Evolutionary conservation across 2,888 invertebrate genomes (phyloP).

Genomic region (Caenorhabditis sp.): DNA sequence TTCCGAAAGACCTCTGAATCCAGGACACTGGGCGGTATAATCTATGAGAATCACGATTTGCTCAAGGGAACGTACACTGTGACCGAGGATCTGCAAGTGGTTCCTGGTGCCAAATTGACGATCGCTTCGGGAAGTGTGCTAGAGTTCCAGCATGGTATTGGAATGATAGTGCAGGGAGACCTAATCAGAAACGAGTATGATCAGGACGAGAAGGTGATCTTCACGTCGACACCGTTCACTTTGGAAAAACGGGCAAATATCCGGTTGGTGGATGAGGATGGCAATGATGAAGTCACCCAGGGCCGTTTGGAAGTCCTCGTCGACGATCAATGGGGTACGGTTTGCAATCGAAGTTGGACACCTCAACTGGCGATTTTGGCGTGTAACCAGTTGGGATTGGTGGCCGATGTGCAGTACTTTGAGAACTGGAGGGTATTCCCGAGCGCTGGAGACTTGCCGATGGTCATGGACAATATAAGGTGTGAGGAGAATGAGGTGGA

Average conservation of each 20-base stretch:
- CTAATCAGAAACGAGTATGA: conserved; percentile 76
- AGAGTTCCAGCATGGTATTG: conserved; percentile 92
- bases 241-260: conserved; percentile 71
- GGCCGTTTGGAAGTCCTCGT: conserved; percentile 90
- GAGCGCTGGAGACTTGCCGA: conserved; percentile 79
- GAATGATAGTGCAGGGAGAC: conserved; percentile 90
- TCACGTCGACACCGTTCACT: conserved; percentile 76
- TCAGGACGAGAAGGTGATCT: conserved; percentile 72
- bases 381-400: conserved; percentile 95
- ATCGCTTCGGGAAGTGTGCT: conserved; percentile 93
- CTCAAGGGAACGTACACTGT: conserved; percentile 91
- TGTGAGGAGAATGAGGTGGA: conserved; percentile 90
- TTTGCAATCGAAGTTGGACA: conserved; percentile 97
- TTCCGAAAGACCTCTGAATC: conserved; percentile 78
- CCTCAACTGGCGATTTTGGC: conserved; percentile 93
- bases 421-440: conserved; percentile 85
- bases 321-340: conserved; percentile 95
- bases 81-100: conserved; percentile 93
- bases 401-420: conserved; percentile 91
- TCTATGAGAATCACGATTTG: conserved; percentile 89
- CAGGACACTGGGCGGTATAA: conserved; percentile 87
- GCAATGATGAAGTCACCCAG: conserved; percentile 85
- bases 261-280: conserved; percentile 80
- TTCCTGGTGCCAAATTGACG: conserved; percentile 93
- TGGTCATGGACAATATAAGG: conserved; percentile 88